phyloP scores from a whole-genome alignment of 2,888 invertebrate species.

The Cremastinae sp. region DNA sequence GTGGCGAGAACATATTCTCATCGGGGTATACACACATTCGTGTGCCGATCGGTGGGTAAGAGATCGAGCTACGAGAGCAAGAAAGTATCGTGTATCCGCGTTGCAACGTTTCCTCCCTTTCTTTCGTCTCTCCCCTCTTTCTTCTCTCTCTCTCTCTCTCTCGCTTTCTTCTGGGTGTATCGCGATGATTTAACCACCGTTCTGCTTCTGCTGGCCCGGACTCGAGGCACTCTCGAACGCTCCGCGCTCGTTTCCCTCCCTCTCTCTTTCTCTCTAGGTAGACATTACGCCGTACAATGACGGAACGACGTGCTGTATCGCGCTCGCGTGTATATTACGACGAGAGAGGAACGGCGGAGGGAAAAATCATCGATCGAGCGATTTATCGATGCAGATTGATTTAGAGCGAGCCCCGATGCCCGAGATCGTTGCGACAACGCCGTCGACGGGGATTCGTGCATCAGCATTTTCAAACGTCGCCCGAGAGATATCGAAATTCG shows the following conservation, averaged over 20 bases:
- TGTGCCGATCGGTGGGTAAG: neutral
- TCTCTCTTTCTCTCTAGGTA: conserved; percentile 20
- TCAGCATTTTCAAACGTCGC: neutral
- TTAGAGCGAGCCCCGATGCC: conserved; percentile 69
- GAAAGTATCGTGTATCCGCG: conserved; percentile 61
- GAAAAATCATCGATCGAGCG: conserved; percentile 53
- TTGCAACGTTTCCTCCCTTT: conserved; percentile 49
- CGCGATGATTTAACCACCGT: conserved; percentile 55
- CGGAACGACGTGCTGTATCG: conserved; percentile 19
- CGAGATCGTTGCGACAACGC: conserved; percentile 72
- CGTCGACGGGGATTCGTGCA: conserved; percentile 59
- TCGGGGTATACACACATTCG: conserved; percentile 14
- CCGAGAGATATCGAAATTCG: neutral
- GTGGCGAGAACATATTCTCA: conserved; percentile 42
- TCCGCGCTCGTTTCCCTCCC: conserved; percentile 11
- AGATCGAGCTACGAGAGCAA: conserved; percentile 37
- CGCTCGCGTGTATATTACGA: conserved; percentile 33
- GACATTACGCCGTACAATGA: conserved; percentile 31
- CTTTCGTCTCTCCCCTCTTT: no score
- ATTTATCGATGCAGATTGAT: conserved; percentile 78
- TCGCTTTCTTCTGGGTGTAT: conserved; percentile 2
- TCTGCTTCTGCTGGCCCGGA: conserved; percentile 41
- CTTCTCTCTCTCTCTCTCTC: conserved; percentile 32
- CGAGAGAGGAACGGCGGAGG: conserved; percentile 21
- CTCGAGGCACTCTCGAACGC: conserved; percentile 31